phyloP scores from a whole-genome alignment of 64 coral and sea anemone species.

The Actinia tenebrosa region DNA sequence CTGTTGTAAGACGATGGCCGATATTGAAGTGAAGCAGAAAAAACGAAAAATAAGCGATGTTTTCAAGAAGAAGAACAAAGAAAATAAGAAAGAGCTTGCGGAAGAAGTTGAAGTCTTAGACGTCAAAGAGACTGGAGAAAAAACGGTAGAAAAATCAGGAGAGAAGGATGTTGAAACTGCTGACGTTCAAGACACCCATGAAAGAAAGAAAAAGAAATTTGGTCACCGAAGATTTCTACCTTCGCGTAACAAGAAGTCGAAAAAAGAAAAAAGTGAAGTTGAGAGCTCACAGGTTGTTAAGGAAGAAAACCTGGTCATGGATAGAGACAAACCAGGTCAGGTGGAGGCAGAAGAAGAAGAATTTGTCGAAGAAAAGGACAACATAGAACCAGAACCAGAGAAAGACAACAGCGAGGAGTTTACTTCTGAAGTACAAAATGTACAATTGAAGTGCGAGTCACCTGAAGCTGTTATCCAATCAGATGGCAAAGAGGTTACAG shows the following conservation, averaged over 20 bases:
- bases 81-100: neutral
- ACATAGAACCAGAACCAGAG: neutral
- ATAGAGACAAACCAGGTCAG: neutral
- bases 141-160: neutral
- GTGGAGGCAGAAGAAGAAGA: neutral
- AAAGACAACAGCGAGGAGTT: neutral
- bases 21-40: neutral
- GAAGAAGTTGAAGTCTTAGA: neutral
- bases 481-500: neutral
- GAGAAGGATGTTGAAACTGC: neutral
- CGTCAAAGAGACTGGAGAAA: neutral
- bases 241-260: neutral
- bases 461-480: neutral
- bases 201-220: neutral
- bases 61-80: neutral
- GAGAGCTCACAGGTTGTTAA: neutral
- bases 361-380: neutral
- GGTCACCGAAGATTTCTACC: neutral
- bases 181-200: neutral
- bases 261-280: neutral
- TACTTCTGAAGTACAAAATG: neutral
- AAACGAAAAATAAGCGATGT: neutral
- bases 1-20: neutral
- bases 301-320: neutral
- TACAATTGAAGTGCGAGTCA: neutral